phyloP scores from a whole-genome alignment of 2,888 invertebrate genomes.

The Stenurella melanura region DNA sequence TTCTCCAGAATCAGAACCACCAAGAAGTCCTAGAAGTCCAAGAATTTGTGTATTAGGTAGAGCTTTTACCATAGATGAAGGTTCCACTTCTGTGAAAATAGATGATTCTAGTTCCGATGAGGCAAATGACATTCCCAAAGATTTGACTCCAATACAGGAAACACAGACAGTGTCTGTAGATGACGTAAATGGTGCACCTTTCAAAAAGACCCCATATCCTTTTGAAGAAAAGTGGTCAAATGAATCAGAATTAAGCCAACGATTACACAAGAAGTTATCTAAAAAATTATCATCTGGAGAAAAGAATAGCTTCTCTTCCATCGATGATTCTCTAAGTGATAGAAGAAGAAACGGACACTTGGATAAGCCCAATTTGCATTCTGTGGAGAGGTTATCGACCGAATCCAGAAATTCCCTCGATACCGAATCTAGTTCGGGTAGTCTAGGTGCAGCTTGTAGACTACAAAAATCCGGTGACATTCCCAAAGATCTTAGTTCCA shows the following conservation, averaged over 20 bases:
- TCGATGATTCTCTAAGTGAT: constrained; percentile 69
- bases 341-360: constrained; percentile 62
- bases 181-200: constrained; percentile 56
- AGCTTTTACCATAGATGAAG: constrained; percentile 73
- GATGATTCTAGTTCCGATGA: constrained; percentile 67
- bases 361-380: constrained; percentile 68
- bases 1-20: constrained; percentile 65
- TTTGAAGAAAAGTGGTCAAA: constrained; percentile 73
- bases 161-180: constrained; percentile 54
- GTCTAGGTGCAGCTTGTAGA: constrained; percentile 82
- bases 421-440: constrained; percentile 85
- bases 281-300: constrained; percentile 71
- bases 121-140: constrained; percentile 68
- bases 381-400: constrained; percentile 73
- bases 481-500: constrained; percentile 83
- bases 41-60: constrained; percentile 71
- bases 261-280: constrained; percentile 69
- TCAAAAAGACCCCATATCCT: constrained; percentile 70
- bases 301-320: constrained; percentile 68
- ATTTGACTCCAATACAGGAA: constrained; percentile 67
- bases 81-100: constrained; percentile 63
- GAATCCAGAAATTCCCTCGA: constrained; percentile 84
- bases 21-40: constrained; percentile 70
- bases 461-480: constrained; percentile 76
- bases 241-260: constrained; percentile 71